phyloP scores from a whole-genome alignment of 2,888 invertebrate species.

The Sminthurides aquaticus region DNA sequence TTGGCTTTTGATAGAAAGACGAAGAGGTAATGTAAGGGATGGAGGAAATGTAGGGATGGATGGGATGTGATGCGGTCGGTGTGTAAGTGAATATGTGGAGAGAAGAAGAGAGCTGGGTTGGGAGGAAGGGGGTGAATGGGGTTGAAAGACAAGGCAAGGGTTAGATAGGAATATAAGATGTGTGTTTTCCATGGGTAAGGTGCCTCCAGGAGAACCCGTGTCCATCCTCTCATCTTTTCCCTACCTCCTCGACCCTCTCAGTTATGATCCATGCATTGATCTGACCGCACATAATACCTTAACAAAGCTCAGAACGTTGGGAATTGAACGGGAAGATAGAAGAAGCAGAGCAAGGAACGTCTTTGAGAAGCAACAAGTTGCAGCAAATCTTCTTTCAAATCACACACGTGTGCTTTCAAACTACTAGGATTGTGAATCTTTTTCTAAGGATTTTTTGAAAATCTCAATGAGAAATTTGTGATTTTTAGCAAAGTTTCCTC shows the following conservation, averaged over 20 bases:
- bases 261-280: constrained; percentile 24
- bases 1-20: too few relatives aligned
- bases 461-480: too few relatives aligned
- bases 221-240: constrained; percentile 21
- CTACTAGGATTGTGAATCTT: too few relatives aligned
- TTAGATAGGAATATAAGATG: constrained; percentile 11
- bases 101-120: background rate
- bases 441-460: too few relatives aligned
- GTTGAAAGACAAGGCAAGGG: constrained; percentile 23
- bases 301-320: constrained; percentile 10
- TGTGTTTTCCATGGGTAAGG: constrained; percentile 21
- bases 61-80: background rate
- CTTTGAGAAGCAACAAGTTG: too few relatives aligned
- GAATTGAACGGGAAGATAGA: background rate
- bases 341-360: too few relatives aligned
- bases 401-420: too few relatives aligned
- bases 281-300: constrained; percentile 23
- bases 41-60: too few relatives aligned
- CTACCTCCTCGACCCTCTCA: constrained; percentile 25
- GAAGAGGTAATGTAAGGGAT: too few relatives aligned
- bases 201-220: constrained; percentile 27
- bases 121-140: constrained; percentile 22
- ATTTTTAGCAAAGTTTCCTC: too few relatives aligned
- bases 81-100: constrained; percentile 5
- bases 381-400: too few relatives aligned